Evolutionary conservation across 2,113 vertebrate species (phyloP), one percentile per base, ranked within the genome.

Genomic region (Girardinichthys multiradiatus): DNA sequence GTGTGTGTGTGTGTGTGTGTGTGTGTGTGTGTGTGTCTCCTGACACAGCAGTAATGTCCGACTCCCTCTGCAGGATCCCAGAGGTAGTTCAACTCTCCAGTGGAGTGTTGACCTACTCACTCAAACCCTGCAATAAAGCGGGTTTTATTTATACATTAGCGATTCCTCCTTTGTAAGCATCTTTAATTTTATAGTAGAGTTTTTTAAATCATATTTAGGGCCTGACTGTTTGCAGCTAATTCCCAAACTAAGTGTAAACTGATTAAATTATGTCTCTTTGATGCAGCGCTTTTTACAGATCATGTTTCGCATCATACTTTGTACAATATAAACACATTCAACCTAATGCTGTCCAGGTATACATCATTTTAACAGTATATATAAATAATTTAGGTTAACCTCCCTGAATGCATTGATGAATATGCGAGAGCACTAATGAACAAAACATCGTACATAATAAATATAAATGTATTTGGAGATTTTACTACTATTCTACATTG

Each of bases 21-120:
- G 29, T 68, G 71, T 62, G 60, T 73, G n/a, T 65, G 31, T 68
- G 17, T 73, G 51, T 71, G 48, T 68, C 42, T 24, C 30, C 31
- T 76, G 42, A 88, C 64, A 81, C 74, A 90, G 88, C 64, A 59
- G 64, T 90, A 89, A 93, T 91, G 88, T 48, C 86, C 91, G 90
- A 91, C 93, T 93, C 94, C 94, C 92, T 92, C 93, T 89, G 81
- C 80, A 91, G 94, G 93, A 74, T n/a, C 15, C 29, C 54, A 64
- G 26, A 17, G 60, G 86, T 83, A 94, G 75, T 92, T 77, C 89
- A 85, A 0, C 27, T 70, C 51, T 60, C 77, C 21, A 29, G n/a
- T 21, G 28, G 45, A 12, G 12, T 33, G 27, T n/a, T 1, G 2
- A 21, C 59, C 31, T 35, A 7, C 30, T 39, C 37, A 71, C 33